Evolutionary conservation across 1,140 invertebrate species (phyloP).

Genomic region (Schlechtendalia chinensis): DNA sequence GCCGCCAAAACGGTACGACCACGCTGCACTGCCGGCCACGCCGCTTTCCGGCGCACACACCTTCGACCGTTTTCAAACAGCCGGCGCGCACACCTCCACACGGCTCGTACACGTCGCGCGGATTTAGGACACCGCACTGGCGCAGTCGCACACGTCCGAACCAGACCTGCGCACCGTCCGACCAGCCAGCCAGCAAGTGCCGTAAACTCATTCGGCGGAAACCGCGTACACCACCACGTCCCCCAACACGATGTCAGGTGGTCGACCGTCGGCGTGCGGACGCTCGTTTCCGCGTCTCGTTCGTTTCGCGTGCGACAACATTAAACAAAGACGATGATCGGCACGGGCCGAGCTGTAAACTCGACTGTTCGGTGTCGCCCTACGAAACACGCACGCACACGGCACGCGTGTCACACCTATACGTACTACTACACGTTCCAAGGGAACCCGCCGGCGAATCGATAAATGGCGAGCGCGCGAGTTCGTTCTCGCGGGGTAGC

Average conservation of each 20-base stretch:
- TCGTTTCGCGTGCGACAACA: not conserved
- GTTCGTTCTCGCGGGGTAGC: not conserved
- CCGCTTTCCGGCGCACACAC: too few relatives aligned
- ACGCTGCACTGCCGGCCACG: too few relatives aligned
- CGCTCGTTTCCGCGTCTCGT: not conserved
- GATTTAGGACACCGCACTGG: conserved; percentile 39
- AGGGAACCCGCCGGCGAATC: not conserved
- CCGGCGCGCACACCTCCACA: too few relatives aligned
- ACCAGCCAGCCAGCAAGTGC: too few relatives aligned
- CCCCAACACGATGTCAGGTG: not conserved
- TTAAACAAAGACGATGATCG: not conserved
- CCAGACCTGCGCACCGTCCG: conserved; percentile 17
- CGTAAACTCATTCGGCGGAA: too few relatives aligned
- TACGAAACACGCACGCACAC: not conserved
- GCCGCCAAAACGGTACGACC: too few relatives aligned
- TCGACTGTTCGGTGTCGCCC: not conserved
- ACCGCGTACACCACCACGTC: not conserved
- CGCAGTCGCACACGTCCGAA: conserved; percentile 3
- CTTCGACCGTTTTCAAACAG: too few relatives aligned
- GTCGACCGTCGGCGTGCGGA: not conserved
- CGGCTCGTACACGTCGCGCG: too few relatives aligned
- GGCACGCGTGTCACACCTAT: not conserved
- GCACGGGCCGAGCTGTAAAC: not conserved
- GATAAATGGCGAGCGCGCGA: conserved; percentile 4
- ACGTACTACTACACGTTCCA: too few relatives aligned